These are phyloP conservation scores for Eledone cirrhosa DNA, from an alignment of 2,888 invertebrate species.

Conservation along the genomic window DNA sequence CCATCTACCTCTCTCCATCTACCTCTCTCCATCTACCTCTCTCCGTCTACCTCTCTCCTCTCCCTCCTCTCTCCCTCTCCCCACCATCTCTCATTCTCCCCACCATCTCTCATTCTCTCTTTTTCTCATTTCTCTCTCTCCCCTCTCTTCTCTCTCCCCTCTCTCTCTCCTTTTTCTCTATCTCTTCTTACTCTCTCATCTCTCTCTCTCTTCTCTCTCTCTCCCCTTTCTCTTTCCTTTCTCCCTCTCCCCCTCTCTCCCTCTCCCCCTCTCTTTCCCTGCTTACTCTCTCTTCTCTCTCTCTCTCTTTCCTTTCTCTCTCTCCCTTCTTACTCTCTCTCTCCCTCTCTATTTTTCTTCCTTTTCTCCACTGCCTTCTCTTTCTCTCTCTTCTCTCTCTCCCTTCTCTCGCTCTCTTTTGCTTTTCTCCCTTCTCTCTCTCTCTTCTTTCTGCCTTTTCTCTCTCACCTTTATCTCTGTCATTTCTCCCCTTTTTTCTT, in stretches of 20 bases:
- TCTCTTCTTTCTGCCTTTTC: not conserved
- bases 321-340: not conserved
- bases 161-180: too few relatives aligned
- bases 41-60: not conserved
- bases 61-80: not conserved
- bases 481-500: too few relatives aligned
- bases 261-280: constrained; percentile 12
- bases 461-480: not conserved
- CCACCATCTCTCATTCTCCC: too few relatives aligned
- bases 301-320: constrained; percentile 15
- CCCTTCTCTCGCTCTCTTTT: constrained; percentile 12
- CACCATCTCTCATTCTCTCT: too few relatives aligned
- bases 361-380: not conserved
- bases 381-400: constrained; percentile 20
- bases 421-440: not conserved
- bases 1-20: too few relatives aligned
- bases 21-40: too few relatives aligned
- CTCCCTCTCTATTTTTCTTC: not conserved
- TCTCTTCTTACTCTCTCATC: too few relatives aligned
- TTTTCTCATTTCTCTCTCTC: too few relatives aligned
- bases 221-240: not conserved
- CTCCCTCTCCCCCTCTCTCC: not conserved
- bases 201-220: too few relatives aligned
- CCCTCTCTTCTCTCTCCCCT: too few relatives aligned
- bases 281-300: constrained; percentile 3